phyloP scores from a whole-genome alignment of 1,140 invertebrate genomes.

The Pseudomyrmex pallidus region DNA sequence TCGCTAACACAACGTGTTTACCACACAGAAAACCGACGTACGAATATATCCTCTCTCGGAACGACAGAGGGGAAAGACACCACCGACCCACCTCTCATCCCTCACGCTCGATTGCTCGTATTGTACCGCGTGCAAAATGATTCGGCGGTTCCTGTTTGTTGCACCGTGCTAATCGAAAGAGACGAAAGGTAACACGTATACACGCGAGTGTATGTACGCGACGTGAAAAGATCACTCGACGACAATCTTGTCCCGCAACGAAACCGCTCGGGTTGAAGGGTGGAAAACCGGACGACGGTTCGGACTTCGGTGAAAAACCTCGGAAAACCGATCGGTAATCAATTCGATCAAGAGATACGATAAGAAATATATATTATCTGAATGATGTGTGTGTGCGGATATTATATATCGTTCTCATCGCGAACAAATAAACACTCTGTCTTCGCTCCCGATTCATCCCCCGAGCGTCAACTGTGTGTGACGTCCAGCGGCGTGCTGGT shows the following conservation, averaged over 20 bases:
- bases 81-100: slow-evolving; percentile 81
- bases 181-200: slow-evolving; percentile 44
- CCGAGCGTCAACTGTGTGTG: not conserved
- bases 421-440: slow-evolving; percentile 13
- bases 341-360: no score
- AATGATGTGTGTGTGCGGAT: not conserved
- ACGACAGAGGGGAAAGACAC: slow-evolving; percentile 68
- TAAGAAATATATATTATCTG: not conserved
- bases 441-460: not conserved
- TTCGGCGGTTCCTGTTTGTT: slow-evolving; percentile 77
- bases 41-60: slow-evolving; percentile 60
- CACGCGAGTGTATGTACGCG: not conserved
- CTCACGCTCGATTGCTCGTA: slow-evolving; percentile 81
- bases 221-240: slow-evolving; percentile 48
- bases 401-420: not conserved
- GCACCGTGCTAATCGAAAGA: slow-evolving; percentile 71
- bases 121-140: slow-evolving; percentile 78
- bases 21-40: slow-evolving; percentile 80
- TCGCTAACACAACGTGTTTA: slow-evolving; percentile 84
- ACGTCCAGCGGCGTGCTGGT: not conserved
- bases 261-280: not conserved
- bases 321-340: no score
- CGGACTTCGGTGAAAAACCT: no score
- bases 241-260: not conserved
- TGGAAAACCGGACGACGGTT: no score